Evolutionary conservation across 2,113 vertebrate genomes (phyloP), one percentile per base, ranked within the genome.

Genomic region (Paradoxurus hermaphroditus): DNA sequence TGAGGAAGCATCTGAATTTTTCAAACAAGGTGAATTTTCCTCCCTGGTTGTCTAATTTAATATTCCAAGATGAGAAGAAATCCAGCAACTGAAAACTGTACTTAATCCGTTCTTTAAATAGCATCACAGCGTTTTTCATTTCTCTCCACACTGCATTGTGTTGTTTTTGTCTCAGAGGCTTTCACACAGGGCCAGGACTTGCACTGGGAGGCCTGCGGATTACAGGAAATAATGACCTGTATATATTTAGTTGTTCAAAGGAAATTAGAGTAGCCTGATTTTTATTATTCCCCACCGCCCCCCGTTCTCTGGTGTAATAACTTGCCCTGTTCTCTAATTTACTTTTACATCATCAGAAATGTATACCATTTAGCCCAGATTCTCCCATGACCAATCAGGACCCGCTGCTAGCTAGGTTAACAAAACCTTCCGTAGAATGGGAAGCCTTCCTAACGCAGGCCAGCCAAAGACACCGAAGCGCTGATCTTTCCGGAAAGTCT

Each of bases 331-430:
- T 98, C 95, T 95, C 96, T 90, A 97, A 96, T 99, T 98, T 98
- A 95, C 97, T 98, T 98, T 99, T 98, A 98, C 98, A 99, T 99
- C 99, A 99, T 98, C 85, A 77, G 98, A 99, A 99, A 98, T n/a
- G 27, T 92, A 94, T 86, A 98, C 94, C 91, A 49, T 96, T 98
- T 98, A 98, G 95, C 92, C 97, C 86, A 97, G 92, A 98, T 98
- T 98, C 98, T 99, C 98, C 97, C 98, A 98, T 98, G 97, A 97
- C 97, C 53, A 82, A 73, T 95, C 62, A 59, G 97, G 90, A 97
- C 96, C 95, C 97, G 62, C 15, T 94, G 97, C 87, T 95, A 93
- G 82, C 39, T 70, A 84, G 59, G 92, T 91, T 95, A 96, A 93
- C 94, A 97, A 98, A 97, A 94, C 75, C 77, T 98, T 96, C 91